These are phyloP conservation scores for Notarius lentiginosus DNA, from an alignment of 2,113 vertebrate species.

Conservation along the genomic window DNA sequence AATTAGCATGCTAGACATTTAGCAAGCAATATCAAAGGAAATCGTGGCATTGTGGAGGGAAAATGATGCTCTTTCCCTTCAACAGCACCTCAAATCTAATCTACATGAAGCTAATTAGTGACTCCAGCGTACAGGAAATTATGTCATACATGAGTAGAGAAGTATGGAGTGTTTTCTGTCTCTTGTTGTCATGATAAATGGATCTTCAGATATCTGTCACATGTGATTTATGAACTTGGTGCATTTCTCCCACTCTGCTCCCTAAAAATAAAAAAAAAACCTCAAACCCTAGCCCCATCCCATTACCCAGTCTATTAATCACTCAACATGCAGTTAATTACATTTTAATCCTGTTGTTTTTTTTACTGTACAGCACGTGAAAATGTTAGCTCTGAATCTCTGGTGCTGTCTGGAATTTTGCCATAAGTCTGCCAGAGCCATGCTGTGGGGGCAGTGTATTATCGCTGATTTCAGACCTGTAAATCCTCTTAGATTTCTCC, in stretches of 20 bases:
- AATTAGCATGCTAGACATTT: neutral
- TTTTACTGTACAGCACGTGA: constrained; percentile 5
- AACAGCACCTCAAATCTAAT: constrained; percentile 1
- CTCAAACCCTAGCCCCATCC: constrained; percentile 46
- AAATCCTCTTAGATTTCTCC: constrained; percentile 66
- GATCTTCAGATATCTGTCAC: constrained; percentile 55
- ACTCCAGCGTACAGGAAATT: constrained; percentile 31
- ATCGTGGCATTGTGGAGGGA: neutral
- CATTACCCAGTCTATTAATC: constrained; percentile 67
- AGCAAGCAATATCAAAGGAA: neutral
- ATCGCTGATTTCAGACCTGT: constrained; percentile 58
- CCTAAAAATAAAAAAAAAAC: constrained; percentile 28
- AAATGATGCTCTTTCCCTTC: neutral
- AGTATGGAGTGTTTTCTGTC: constrained; percentile 27
- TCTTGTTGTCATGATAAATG: constrained; percentile 55
- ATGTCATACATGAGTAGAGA: constrained; percentile 42
- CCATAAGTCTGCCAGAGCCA: neutral
- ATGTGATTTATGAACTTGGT: constrained; percentile 70
- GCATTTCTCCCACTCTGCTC: constrained; percentile 48
- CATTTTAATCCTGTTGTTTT: constrained; percentile 49
- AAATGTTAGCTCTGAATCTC: constrained; percentile 46
- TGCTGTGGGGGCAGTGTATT: constrained; percentile 49
- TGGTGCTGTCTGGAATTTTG: neutral
- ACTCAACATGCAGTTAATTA: constrained; percentile 52
- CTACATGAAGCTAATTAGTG: constrained; percentile 14